These are phyloP conservation scores for Helogale parvula DNA, from an alignment of 2,113 vertebrate species.

Conservation along the genomic window DNA sequence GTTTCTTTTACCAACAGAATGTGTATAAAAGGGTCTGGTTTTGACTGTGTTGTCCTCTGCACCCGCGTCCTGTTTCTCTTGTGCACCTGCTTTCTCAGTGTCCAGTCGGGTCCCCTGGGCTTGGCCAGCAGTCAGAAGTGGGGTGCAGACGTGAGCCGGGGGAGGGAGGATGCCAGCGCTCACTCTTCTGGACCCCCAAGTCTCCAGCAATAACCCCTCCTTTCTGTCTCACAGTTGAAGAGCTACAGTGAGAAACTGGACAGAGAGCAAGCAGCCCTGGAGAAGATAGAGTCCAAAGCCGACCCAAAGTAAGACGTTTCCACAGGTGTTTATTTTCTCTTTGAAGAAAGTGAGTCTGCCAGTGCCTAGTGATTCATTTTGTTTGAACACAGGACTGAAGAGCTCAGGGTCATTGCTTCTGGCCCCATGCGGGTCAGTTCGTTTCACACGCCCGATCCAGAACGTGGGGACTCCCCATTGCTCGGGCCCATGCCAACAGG, in stretches of 20 bases:
- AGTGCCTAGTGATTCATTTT: not conserved
- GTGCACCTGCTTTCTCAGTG: not conserved
- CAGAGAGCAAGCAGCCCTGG: conserved; percentile 88
- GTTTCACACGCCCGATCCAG: not conserved
- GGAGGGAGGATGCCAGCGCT: not conserved
- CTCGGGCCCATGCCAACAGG: fast-evolving
- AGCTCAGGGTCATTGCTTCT: not conserved
- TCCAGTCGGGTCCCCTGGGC: not conserved
- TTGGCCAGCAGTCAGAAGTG: not conserved
- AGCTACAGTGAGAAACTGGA: conserved; percentile 87
- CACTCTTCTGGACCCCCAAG: not conserved
- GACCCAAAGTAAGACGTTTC: conserved; percentile 88
- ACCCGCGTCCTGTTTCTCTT: not conserved
- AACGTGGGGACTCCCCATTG: not conserved
- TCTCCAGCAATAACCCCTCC: not conserved
- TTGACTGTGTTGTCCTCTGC: not conserved
- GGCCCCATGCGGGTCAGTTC: not conserved
- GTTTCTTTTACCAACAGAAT: not conserved
- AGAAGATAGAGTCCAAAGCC: conserved; percentile 91
- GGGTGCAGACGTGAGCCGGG: not conserved
- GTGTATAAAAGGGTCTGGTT: not conserved
- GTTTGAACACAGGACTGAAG: not conserved
- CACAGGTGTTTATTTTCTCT: not conserved
- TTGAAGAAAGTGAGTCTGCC: not conserved
- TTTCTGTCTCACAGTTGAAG: conserved; percentile 83